A percentile compares a stretch with the other conserved stretches of the same genome.
Evolutionary conservation across 2,888 invertebrate species (phyloP).

Genomic region (Torymus aiolomorphi): DNA sequence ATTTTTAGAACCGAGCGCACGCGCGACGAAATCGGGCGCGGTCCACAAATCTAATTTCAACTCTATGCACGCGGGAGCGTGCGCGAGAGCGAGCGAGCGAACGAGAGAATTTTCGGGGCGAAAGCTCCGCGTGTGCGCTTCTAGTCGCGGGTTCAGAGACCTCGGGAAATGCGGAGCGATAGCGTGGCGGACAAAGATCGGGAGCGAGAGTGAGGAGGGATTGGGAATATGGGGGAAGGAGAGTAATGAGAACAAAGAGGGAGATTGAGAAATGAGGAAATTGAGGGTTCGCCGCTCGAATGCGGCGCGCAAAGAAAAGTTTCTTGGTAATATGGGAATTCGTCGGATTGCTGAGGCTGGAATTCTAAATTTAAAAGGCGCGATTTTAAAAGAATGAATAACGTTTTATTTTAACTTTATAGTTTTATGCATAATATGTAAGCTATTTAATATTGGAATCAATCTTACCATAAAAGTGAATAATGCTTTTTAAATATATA

Average conservation of each 20-base stretch:
- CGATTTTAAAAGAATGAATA: too few relatives aligned
- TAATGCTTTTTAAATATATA: too few relatives aligned
- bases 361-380: too few relatives aligned
- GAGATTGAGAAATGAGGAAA: conserved; percentile 15
- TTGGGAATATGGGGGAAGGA: background rate
- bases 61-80: conserved; percentile 13
- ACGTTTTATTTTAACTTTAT: too few relatives aligned
- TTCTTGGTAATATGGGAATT: too few relatives aligned
- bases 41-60: conserved; percentile 59
- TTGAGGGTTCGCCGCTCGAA: background rate
- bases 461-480: too few relatives aligned
- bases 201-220: background rate
- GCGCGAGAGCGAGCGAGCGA: background rate
- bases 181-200: background rate
- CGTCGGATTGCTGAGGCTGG: too few relatives aligned
- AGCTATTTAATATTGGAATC: too few relatives aligned
- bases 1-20: conserved; percentile 43
- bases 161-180: background rate
- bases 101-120: background rate
- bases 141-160: conserved; percentile 36
- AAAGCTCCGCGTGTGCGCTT: background rate
- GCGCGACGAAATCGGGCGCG: conserved; percentile 51
- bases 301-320: too few relatives aligned
- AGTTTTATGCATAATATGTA: too few relatives aligned
- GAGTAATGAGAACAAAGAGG: background rate